phyloP scores from a whole-genome alignment of 2,797 vertebrate genomes.

The Xenentodon cancila region DNA sequence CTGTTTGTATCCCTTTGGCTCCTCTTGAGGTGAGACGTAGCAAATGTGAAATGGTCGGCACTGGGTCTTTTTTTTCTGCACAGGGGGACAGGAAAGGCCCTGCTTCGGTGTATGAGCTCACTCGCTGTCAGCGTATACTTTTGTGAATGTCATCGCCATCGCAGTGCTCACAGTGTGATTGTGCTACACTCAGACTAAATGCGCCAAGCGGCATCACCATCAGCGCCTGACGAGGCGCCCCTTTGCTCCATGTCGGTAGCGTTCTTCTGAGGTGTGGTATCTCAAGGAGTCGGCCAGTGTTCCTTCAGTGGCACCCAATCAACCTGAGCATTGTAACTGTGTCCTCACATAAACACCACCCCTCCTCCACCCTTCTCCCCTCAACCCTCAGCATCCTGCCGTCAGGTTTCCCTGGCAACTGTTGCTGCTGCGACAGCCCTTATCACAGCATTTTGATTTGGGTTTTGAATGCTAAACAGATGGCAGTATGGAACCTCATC shows the following conservation, averaged over 20 bases:
- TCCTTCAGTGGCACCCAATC: constrained; percentile 62
- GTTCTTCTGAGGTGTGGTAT: constrained; percentile 50
- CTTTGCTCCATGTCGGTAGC: constrained; percentile 49
- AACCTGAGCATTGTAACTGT: constrained; percentile 57
- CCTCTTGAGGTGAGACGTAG: constrained; percentile 58
- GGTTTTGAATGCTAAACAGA: constrained; percentile 75
- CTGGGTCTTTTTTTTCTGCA: constrained; percentile 58
- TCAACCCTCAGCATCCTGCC: constrained; percentile 67
- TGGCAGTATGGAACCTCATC: constrained; percentile 36
- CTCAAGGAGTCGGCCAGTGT: constrained; percentile 48
- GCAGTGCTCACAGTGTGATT: constrained; percentile 62
- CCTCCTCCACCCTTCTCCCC: constrained; percentile 1
- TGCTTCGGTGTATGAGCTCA: constrained; percentile 62
- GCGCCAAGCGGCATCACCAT: constrained; percentile 62
- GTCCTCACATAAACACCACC: constrained; percentile 48
- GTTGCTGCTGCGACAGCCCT: constrained; percentile 80
- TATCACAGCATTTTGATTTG: constrained; percentile 70
- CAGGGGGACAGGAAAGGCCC: constrained; percentile 62
- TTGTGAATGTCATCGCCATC: constrained; percentile 78
- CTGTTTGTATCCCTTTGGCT: constrained; percentile 61
- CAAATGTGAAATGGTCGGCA: constrained; percentile 63
- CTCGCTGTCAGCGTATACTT: constrained; percentile 53
- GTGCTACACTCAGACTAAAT: constrained; percentile 65
- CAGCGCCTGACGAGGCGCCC: constrained; percentile 38
- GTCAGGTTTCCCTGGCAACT: constrained; percentile 84